Base-by-base conservation (phyloP, 2,888 invertebrate genomes). In the Lasioglossum villosulum region DNA sequence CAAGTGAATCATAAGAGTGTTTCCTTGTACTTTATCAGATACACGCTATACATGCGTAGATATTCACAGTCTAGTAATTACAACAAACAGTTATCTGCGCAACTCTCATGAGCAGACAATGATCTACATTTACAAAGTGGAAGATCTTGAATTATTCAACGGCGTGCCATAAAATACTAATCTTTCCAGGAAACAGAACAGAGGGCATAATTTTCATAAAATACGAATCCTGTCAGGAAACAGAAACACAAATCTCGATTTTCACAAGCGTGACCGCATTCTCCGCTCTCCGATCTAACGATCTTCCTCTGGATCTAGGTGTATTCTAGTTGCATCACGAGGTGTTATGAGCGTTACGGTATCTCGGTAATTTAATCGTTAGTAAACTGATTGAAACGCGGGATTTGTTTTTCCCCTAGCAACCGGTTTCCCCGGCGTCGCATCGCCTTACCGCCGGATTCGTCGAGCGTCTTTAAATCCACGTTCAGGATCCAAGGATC, bases 401-500 rank as follows among this genome's bases (percentile, higher is more conserved):
- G 39, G 30, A 87, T 81, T 75, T 76, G 79, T 75, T 74, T 85
- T 83, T 78, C 56, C 63, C 75, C 75, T 82, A 72, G 82, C 80
- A 88, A 86, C 83, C 72, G 73, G 82, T 83, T 87, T 85, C 76
- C 86, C 71, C 68, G 80, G 81, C 72, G 70, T 74, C 66, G 34
- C 75, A 75, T 80, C 71, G 70, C 78, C 56, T 30, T 30, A 5
- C 27, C 4, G 30, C 63, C 27, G 27, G 42, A 59, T 56, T 63
- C 76, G 79, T 77, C 85, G 52, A 68, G 56, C 85, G 73, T 73
- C 78, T 52, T n/a, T 52, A n/a, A 23, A 52, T 77, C 80, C 82
- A 82, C 72, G 78, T 82, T 83, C 90, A 34, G 75, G 81, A 86
- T 80, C 66, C 77, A 59, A 37, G 56, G 68, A 78, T 89, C 89